Base-by-base conservation (phyloP, 2,888 invertebrate genomes). In the Zele albiditarsus region DNA sequence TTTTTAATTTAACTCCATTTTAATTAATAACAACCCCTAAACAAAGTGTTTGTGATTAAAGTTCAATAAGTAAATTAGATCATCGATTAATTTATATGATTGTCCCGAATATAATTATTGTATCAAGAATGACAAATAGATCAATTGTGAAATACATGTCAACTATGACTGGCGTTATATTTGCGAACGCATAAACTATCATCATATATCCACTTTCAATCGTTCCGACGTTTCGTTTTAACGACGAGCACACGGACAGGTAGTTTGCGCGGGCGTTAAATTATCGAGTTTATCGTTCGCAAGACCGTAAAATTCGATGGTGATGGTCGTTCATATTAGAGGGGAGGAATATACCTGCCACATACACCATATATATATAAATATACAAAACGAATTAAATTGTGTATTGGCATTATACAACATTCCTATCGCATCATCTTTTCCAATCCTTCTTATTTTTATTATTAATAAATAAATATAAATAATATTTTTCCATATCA, bases 261-360 rank as follows among this genome's bases (percentile, higher is more conserved):
- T 81, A 79, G 80, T 77, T 79, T 80, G 75, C 80, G 78, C 73
- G 80, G 77, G 74, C 80, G 81, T 83, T 85, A 86, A 87, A 85
- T 83, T 86, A 84, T 84, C 82, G 80, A 83, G 80, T 86, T 87
- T 87, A 86, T 87, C 82, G 83, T 77, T 78, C 72, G 75, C 81
- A 74, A 76, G 82, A 79, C 81, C 81, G 80, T 85, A 86, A 87
- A 87, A 78, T 83, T 78, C 78, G 75, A 42, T 73, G 76, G 57
- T 70, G 8, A 79, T 74, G 14, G 46, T 27, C 66, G 27, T 67
- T 46, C 46, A 46, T 46, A n/a, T 23, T 60, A n/a, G 16, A 16
- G 14, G 60, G 20, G 16, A n/a, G 1, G 60, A 28, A 31, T 60
- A 42, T 23, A 28, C 23, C 33, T 33, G 38, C 16, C 33, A 33